Conservation (phyloP, 1,140 invertebrate genomes). For the Drosophila prosaltans region DNA sequence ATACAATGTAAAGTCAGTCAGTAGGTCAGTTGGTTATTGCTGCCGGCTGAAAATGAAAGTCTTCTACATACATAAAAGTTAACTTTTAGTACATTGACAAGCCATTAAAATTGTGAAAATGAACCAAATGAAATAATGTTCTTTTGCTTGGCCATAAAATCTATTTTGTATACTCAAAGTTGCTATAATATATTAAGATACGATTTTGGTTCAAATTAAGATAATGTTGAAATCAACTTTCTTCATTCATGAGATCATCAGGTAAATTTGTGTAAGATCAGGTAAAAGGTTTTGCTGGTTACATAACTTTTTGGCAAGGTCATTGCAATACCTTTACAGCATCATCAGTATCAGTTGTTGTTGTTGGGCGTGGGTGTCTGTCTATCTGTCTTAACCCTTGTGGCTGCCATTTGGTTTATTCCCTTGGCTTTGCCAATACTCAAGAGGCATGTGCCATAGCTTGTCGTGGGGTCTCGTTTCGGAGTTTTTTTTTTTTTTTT, state of each 20-base stretch:
- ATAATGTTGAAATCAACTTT: too few species aligned
- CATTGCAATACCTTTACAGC: neutral
- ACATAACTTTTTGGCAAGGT: neutral
- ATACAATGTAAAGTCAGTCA: slow-evolving; percentile 18
- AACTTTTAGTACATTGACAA: slow-evolving; percentile 4
- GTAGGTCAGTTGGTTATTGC: neutral
- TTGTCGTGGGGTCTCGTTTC: slow-evolving; percentile 75
- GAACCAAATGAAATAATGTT: neutral
- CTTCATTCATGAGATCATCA: too few species aligned
- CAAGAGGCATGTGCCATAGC: slow-evolving; percentile 60
- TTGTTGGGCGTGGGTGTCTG: neutral
- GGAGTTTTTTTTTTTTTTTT: slow-evolving; percentile 34
- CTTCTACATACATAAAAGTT: neutral
- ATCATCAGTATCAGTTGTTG: neutral
- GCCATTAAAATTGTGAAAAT: neutral
- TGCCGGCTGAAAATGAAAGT: slow-evolving; percentile 4
- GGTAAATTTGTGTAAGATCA: too few species aligned
- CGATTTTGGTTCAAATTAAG: too few species aligned
- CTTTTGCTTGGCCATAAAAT: neutral
- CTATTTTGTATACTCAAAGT: too few species aligned
- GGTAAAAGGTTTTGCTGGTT: too few species aligned
- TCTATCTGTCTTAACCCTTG: neutral
- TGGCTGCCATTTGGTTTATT: neutral
- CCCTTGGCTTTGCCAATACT: neutral
- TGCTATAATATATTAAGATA: too few species aligned